phyloP scores from a whole-genome alignment of 2,797 vertebrate genomes.

The Gallinago nigripennis region DNA sequence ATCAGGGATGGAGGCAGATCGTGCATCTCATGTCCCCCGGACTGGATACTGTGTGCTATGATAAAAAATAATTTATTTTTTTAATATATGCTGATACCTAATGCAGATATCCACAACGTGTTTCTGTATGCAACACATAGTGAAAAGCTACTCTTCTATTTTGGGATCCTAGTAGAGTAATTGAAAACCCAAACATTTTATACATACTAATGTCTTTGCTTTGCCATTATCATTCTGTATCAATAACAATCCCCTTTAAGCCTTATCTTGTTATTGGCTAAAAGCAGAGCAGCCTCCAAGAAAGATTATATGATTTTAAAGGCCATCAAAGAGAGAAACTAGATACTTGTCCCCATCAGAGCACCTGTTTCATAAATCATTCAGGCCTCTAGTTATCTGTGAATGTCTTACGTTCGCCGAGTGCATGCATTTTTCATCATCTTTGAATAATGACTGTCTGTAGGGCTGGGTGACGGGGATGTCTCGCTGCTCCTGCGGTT shows the following conservation, averaged over 20 bases:
- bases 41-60: not conserved
- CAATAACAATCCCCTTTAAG: not conserved
- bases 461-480: not conserved
- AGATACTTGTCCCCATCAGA: constrained; percentile 34
- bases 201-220: not conserved
- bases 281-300: not conserved
- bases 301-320: constrained; percentile 25
- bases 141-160: not conserved
- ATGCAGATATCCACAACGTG: not conserved
- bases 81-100: not conserved
- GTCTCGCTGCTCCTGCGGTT: not conserved
- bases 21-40: not conserved
- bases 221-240: not conserved
- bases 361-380: constrained; percentile 67
- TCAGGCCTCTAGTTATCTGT: constrained; percentile 40
- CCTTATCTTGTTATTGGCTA: not conserved
- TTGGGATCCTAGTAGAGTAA: not conserved
- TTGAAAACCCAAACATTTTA: not conserved
- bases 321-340: constrained; percentile 27
- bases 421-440: constrained; percentile 66
- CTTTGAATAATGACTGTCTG: constrained; percentile 23
- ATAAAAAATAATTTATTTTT: not conserved
- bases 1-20: not conserved
- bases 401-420: not conserved
- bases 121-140: not conserved